Evolutionary conservation across 2,797 vertebrate species (phyloP).

Genomic region (Jordanella pulchra): DNA sequence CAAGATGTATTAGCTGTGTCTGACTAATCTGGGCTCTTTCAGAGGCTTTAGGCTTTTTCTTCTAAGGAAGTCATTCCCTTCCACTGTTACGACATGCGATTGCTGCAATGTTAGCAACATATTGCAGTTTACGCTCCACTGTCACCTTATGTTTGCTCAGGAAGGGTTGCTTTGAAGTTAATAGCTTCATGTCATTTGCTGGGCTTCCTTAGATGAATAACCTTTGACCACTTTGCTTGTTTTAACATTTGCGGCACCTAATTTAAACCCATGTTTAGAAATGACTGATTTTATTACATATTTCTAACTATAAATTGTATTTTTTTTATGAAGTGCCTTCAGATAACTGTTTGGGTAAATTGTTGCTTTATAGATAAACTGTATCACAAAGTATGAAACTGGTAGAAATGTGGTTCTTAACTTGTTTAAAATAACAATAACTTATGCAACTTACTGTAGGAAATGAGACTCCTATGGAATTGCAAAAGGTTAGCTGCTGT

Average conservation of each 20-base stretch:
- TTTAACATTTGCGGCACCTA: neutral
- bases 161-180: neutral
- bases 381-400: neutral
- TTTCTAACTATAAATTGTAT: neutral
- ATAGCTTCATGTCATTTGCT: neutral
- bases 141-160: neutral
- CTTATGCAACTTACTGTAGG: neutral
- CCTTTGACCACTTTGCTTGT: neutral
- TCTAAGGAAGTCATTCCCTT: neutral
- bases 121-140: neutral
- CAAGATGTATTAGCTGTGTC: neutral
- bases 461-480: conserved; percentile 19
- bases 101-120: neutral
- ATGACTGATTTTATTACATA: neutral
- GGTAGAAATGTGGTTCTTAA: conserved; percentile 6
- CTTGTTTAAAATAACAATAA: neutral
- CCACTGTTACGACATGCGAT: neutral
- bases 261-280: neutral
- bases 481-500: conserved; percentile 19
- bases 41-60: neutral
- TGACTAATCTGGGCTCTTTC: neutral
- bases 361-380: no score
- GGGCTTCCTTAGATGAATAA: neutral
- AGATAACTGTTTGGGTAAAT: neutral
- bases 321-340: neutral